Evolutionary conservation across 2,113 vertebrate genomes (phyloP), one percentile per base, ranked within the genome.

Genomic region (Bucco capensis): DNA sequence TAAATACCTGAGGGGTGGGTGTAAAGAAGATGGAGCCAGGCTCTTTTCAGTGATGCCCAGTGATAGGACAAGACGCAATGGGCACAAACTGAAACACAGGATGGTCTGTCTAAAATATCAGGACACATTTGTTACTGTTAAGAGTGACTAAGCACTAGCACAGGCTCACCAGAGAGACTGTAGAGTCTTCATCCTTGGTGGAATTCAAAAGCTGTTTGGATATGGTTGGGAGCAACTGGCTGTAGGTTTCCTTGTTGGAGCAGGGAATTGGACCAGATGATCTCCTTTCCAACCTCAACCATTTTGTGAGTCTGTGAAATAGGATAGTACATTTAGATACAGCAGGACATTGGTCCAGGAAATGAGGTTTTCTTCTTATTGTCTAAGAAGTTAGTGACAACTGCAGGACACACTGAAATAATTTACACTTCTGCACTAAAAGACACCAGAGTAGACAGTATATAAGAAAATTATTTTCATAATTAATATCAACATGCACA

Each of bases 211-310:
- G 28, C 15, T 42, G 18, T 6, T 15, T 67, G 77, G 25, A 14
- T 8, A 3, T 10, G 58, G 22, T 21, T 25, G 0, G 3, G 21
- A 28, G 28, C 33, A 40, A 47, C 5, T 56, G 49, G 14, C 8
- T 57, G 12, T 14, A 44, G 21, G 12, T 0, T 35, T 22, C 14
- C 11, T 15, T 53, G 13, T 44, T 46, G 0, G 0, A 78, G 19
- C 3, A 54, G 16, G 12, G 4, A 5, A 3, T 19, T 51, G 61
- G 30, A 60, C 57, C 19, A 12, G 14, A 14, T 15, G n/a, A 23
- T 8, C 8, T 40, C 31, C n/a, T 50, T 37, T 71, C 37, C 57
- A 79, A 6, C 11, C 24, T 51, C 23, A 44, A 3, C 16, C 9
- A 3, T 24, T 27, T 14, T 23, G 38, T 38, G 44, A 19, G 27